Percentiles rank a stretch among this genome's conserved stretches.
phyloP scores from a whole-genome alignment of 2,113 vertebrate species.

The Myrmophylax atrothorax region DNA sequence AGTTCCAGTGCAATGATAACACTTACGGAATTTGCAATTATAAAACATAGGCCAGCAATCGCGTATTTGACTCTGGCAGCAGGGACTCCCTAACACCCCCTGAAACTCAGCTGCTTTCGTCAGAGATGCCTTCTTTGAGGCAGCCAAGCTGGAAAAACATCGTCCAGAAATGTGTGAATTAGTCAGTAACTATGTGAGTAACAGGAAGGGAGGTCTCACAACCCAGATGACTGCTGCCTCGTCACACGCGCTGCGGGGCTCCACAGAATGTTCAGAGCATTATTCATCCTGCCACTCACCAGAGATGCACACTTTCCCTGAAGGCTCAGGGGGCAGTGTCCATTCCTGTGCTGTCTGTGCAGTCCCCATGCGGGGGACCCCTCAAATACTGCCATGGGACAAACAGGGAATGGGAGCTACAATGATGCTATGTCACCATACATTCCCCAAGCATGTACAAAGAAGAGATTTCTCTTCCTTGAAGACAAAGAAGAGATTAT shows the following conservation, averaged over 20 bases:
- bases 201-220: conserved; percentile 34
- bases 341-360: not conserved
- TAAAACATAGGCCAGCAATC: not conserved
- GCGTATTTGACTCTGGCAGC: not conserved
- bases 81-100: not conserved
- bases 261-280: not conserved
- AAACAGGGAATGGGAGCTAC: accelerated
- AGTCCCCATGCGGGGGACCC: not conserved
- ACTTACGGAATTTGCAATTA: not conserved
- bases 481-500: not conserved
- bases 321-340: accelerated
- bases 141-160: not conserved
- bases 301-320: not conserved
- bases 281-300: not conserved
- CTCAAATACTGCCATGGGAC: accelerated
- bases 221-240: not conserved
- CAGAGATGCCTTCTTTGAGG: not conserved
- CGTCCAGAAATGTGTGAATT: conserved; percentile 42
- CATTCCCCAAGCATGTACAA: accelerated
- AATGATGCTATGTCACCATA: not conserved
- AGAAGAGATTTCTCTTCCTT: not conserved
- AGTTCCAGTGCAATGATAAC: not conserved
- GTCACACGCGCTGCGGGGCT: not conserved
- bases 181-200: conserved; percentile 42
- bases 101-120: not conserved